These are phyloP conservation scores for Rhegmatorhina hoffmannsi DNA, from an alignment of 2,113 vertebrate species.

Conservation along the genomic window DNA sequence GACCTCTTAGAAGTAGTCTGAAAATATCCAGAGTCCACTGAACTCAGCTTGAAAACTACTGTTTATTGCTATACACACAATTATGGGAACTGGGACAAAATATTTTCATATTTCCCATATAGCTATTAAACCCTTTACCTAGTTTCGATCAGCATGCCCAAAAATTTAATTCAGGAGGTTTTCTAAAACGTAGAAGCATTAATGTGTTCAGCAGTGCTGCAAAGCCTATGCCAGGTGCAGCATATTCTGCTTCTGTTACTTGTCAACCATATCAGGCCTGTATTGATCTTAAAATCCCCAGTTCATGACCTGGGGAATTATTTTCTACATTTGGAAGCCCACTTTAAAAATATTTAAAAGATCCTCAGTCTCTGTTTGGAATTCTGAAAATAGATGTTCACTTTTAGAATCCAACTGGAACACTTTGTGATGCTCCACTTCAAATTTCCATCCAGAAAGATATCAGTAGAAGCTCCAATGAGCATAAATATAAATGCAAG, in stretches of 20 bases:
- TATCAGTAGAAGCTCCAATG: neutral
- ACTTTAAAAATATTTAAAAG: neutral
- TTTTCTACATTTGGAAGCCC: neutral
- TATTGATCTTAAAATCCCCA: neutral
- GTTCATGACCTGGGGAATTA: neutral
- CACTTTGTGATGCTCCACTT: neutral
- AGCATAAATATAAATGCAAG: neutral
- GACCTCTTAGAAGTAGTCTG: neutral
- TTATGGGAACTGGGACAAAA: neutral
- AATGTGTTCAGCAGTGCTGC: neutral
- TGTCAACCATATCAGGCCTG: neutral
- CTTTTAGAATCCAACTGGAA: neutral
- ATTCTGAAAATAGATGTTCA: neutral
- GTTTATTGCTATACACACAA: neutral
- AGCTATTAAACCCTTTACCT: neutral
- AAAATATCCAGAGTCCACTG: neutral
- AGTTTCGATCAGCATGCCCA: neutral
- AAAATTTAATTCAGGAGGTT: neutral
- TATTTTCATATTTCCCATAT: neutral
- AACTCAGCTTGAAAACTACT: neutral
- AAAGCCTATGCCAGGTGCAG: neutral
- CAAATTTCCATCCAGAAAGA: conserved; percentile 13
- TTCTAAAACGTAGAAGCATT: neutral
- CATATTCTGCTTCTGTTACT: neutral
- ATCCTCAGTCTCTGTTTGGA: neutral